Conservation (phyloP, 2,888 invertebrate species). For the Lasioglossum lativentre region DNA sequence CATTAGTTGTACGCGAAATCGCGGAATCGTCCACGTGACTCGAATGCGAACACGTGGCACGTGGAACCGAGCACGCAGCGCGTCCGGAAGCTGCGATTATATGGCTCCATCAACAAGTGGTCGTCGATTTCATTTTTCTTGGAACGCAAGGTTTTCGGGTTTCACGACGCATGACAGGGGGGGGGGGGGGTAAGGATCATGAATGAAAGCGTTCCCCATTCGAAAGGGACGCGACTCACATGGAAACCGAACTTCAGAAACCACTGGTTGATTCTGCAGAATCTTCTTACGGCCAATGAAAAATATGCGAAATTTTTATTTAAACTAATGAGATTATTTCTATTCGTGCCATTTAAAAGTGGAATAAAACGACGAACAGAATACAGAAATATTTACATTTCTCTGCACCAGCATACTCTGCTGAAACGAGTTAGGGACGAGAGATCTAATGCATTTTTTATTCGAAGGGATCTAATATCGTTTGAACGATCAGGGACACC, state of each 20-base stretch:
- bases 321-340: background rate
- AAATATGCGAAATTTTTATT: no score
- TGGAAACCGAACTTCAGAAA: slow-evolving; percentile 12
- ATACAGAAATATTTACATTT: background rate
- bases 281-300: background rate
- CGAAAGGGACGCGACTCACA: slow-evolving; percentile 41
- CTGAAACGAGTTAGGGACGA: background rate
- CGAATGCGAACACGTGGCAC: slow-evolving; percentile 31
- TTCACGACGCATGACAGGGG: background rate
- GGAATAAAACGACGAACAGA: background rate
- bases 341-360: background rate
- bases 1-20: slow-evolving; percentile 16
- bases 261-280: background rate
- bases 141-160: background rate
- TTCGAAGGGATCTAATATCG: background rate
- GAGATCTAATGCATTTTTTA: background rate
- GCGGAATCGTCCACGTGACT: slow-evolving; percentile 17
- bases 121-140: slow-evolving; percentile 9
- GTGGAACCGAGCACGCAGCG: slow-evolving; percentile 30
- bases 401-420: background rate
- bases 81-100: slow-evolving; percentile 31
- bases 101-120: slow-evolving; percentile 23
- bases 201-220: slow-evolving; percentile 54
- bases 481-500: background rate
- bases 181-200: background rate